phyloP scores from a whole-genome alignment of 2,888 invertebrate genomes.

The Nomada ruficornis region DNA sequence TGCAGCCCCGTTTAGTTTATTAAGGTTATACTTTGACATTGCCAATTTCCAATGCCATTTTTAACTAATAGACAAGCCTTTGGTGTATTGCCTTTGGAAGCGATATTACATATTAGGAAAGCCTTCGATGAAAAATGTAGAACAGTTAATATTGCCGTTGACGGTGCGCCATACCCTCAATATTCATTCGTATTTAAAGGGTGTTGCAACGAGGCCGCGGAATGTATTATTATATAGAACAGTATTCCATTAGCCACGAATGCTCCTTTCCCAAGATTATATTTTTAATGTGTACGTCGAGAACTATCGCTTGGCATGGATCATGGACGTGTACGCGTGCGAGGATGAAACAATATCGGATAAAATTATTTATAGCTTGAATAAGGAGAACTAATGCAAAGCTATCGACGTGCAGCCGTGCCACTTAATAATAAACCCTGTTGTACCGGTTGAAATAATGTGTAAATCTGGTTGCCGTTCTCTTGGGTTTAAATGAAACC shows the following conservation, averaged over 20 bases:
- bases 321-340: conserved; percentile 41
- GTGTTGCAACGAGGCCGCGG: conserved; percentile 31
- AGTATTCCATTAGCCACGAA: conserved; percentile 25
- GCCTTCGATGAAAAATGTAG: background rate
- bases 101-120: background rate
- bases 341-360: conserved; percentile 64
- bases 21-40: too few relatives aligned
- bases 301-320: conserved; percentile 39
- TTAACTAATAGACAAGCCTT: background rate
- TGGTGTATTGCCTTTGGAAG: background rate
- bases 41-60: too few relatives aligned
- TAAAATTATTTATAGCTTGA: conserved; percentile 68
- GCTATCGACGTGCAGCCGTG: conserved; percentile 52
- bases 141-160: background rate
- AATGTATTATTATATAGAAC: conserved; percentile 37
- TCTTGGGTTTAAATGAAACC: too few relatives aligned
- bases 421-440: conserved; percentile 52
- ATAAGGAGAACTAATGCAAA: conserved; percentile 57
- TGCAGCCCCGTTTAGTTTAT: too few relatives aligned
- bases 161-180: background rate
- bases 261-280: conserved; percentile 39
- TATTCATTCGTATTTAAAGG: conserved; percentile 17
- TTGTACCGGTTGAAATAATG: conserved; percentile 22
- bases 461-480: background rate
- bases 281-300: conserved; percentile 47